phyloP scores from a whole-genome alignment of 2,888 invertebrate genomes.

The Thera britannica region DNA sequence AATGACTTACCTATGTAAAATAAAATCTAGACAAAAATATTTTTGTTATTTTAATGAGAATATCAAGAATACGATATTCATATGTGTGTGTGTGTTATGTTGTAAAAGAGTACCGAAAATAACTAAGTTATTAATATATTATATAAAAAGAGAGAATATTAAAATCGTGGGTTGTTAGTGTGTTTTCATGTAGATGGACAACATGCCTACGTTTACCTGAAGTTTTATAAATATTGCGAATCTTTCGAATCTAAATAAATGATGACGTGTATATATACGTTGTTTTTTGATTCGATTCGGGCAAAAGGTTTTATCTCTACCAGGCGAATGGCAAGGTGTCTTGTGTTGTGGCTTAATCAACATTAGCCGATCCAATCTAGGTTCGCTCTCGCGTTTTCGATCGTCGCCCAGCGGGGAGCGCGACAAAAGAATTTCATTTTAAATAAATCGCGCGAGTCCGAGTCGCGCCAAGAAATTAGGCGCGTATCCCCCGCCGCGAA shows the following conservation, averaged over 20 bases:
- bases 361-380: conserved; percentile 70
- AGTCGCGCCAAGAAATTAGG: conserved; percentile 82
- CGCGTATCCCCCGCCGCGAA: conserved; percentile 80
- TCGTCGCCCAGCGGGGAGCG: conserved; percentile 76
- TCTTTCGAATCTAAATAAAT: not conserved
- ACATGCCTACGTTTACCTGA: conserved; percentile 51
- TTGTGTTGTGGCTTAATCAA: conserved; percentile 77
- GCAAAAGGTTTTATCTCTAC: conserved; percentile 48
- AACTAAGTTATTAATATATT: conserved; percentile 35
- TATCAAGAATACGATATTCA: conserved; percentile 36
- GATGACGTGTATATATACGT: not conserved
- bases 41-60: conserved; percentile 35
- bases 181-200: conserved; percentile 62
- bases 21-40: conserved; percentile 38
- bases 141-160: conserved; percentile 47
- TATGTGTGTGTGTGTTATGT: conserved; percentile 13
- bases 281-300: too few species aligned
- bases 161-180: conserved; percentile 60
- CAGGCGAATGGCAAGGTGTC: conserved; percentile 63
- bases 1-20: conserved; percentile 54
- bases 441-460: conserved; percentile 82
- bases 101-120: conserved; percentile 16
- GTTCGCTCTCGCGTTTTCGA: conserved; percentile 73
- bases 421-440: conserved; percentile 79
- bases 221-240: conserved; percentile 44